Evolutionary conservation across 92 coral and sea anemone species (phyloP).

Genomic region (Epizoanthus ramosus): DNA sequence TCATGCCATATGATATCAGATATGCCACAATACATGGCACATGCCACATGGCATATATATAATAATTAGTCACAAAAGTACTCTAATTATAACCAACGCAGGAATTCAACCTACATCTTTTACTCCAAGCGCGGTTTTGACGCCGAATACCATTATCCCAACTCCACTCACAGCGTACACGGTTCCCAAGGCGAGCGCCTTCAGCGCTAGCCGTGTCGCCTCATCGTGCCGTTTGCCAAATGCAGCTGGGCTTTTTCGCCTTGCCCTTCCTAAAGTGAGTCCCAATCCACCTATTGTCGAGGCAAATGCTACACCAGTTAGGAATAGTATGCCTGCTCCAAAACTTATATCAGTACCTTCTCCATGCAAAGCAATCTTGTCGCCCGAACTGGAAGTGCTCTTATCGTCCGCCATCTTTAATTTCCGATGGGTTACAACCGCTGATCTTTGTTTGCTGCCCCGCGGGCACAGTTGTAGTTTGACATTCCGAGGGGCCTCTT

Average conservation of each 20-base stretch:
- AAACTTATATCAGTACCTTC: slow-evolving; percentile 36
- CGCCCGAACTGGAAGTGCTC: not conserved
- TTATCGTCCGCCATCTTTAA: slow-evolving; percentile 15
- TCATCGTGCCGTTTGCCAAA: slow-evolving; percentile 78
- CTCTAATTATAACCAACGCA: too few species aligned
- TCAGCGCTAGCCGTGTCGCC: slow-evolving; percentile 81
- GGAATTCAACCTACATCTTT: slow-evolving; percentile 60
- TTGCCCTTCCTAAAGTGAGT: slow-evolving; percentile 79
- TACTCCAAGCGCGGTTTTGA: slow-evolving; percentile 83
- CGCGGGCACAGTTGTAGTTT: slow-evolving; percentile 14
- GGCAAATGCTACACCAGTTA: slow-evolving; percentile 88
- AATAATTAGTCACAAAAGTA: too few species aligned
- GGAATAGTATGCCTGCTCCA: slow-evolving; percentile 66
- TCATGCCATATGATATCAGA: too few species aligned
- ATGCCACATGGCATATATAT: too few species aligned
- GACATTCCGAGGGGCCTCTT: not conserved
- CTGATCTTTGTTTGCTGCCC: not conserved
- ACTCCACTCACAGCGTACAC: slow-evolving; percentile 87
- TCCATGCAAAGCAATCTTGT: not conserved
- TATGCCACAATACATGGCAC: too few species aligned
- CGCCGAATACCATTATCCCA: slow-evolving; percentile 73
- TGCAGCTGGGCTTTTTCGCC: slow-evolving; percentile 77
- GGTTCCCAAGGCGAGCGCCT: slow-evolving; percentile 92
- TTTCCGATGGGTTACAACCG: not conserved
- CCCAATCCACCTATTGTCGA: slow-evolving; percentile 94